Evolutionary conservation across 2,888 invertebrate species (phyloP), one percentile per base, ranked within the genome.

Genomic region (Gibbula magus): DNA sequence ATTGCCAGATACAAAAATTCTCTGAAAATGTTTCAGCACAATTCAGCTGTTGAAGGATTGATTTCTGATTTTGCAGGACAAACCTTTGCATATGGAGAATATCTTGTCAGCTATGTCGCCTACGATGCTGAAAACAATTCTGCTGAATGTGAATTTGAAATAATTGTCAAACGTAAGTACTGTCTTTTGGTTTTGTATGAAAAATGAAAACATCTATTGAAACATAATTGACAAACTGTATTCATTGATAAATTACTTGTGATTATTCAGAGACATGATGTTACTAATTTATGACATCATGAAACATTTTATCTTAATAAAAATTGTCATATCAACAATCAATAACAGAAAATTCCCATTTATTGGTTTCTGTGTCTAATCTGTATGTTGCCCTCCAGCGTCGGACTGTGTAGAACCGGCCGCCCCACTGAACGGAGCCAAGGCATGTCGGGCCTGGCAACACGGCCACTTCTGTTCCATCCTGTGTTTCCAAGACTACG

Each of bases 41-140:
- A n/a, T n/a, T n/a, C n/a, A n/a, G n/a, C n/a, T n/a, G n/a, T n/a
- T n/a, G n/a, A 18, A 20, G 18, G 7, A 16, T 45, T 56, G 18
- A 25, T 82, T 52, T 67, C 51, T 54, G 3, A 32, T 18, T n/a
- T 84, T 86, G 35, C 82, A 89, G 90, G 91, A 39, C 87, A 89
- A 67, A 81, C 83, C 16, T 87, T 90, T 75, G 81, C 88, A 4
- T 86, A 87, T 81, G 91, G 91, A 61, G 87, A 90, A 75, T 89
- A 90, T 82, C 77, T 82, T 39, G 85, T 91, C 13, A 85, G 81
- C n/a, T 91, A 91, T 66, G 96, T 98, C 0, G 99, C 99, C 2
- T 99, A 97, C 90, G 99, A 99, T 93, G 97, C 97, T 89, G 98
- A 98, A 91, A 98, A 98, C 86, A 99, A 99, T 91, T 98, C 98